Evolutionary conservation across 1,140 invertebrate species (phyloP), one percentile per base, ranked within the genome.

Genomic region (Listronotus oregonensis): DNA sequence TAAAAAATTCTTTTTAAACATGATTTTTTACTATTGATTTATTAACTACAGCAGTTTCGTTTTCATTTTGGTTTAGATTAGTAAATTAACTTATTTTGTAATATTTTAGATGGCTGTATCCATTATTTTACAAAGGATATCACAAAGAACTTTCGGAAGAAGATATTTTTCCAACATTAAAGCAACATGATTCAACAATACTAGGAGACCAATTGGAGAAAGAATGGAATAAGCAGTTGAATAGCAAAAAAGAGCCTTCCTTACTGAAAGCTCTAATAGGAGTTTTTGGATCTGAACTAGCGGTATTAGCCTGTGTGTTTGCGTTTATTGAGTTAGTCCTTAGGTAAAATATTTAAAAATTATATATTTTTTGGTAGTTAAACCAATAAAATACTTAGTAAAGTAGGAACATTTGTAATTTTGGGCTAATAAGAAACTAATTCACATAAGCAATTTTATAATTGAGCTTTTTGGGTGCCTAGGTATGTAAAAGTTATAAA

Each of bases 171-270:
- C 18, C 40, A 44, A 14, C 59, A 3, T 17, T 69, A 14, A 47
- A 43, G 18, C 40, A 57, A 21, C 64, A 64, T 31, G 65, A 70
- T 14, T 70, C 72, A 1, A 71, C 42, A 31, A 59, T 68, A 6
- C 70, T 86, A 71, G 86, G 87, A 18, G 79, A 86, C 68, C 74
- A 77, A 43, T 76, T 89, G 37, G 79, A 84, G 70, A 81, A 78
- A 70, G 79, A 79, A 10, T 86, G 84, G 85, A 75, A 81, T 6
- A 66, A 67, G 31, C 82, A 85, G 71, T 18, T 63, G 12, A 39
- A 39, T 27, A 54, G 56, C 6, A 70, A 63, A 71, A 50, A 73
- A 44, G 70, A 66, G 31, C 79, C 81, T 11, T 79, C 75, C 51
- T 72, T 82, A 42, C 68, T 75, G 31, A 73, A 58, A 51, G 76